Evolutionary conservation across 1,140 invertebrate genomes (phyloP).

Genomic region (Lycorma delicatula): DNA sequence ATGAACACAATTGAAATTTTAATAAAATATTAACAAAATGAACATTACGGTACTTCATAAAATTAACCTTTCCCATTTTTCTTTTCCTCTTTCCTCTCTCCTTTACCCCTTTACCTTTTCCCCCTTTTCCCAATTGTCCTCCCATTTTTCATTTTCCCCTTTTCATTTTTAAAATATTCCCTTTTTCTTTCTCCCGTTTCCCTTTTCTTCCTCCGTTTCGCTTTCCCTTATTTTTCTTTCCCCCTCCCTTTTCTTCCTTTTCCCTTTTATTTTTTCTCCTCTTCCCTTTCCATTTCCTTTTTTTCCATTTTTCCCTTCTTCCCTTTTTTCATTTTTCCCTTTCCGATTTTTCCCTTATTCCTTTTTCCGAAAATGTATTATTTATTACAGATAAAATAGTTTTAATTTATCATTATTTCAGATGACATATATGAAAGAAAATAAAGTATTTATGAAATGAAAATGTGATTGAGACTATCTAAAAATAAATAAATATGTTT

Average conservation of each 20-base stretch:
- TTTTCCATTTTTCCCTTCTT: neutral
- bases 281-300: neutral
- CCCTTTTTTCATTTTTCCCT: neutral
- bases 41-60: too few relatives aligned
- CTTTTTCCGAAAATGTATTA: too few relatives aligned
- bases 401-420: too few relatives aligned
- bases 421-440: too few relatives aligned
- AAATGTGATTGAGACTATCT: too few relatives aligned
- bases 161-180: neutral
- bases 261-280: conserved; percentile 4
- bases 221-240: neutral
- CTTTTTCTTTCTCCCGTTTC: conserved; percentile 3
- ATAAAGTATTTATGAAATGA: too few relatives aligned
- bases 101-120: neutral
- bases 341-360: too few relatives aligned
- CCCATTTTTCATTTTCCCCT: neutral
- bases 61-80: neutral
- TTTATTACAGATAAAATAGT: too few relatives aligned
- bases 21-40: too few relatives aligned
- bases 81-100: neutral
- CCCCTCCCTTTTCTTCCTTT: conserved; percentile 1
- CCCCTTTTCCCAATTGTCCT: neutral
- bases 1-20: too few relatives aligned
- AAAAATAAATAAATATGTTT: too few relatives aligned
- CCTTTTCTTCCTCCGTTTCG: neutral